phyloP scores from a whole-genome alignment of 2,888 invertebrate species.

The Laothoe populi region DNA sequence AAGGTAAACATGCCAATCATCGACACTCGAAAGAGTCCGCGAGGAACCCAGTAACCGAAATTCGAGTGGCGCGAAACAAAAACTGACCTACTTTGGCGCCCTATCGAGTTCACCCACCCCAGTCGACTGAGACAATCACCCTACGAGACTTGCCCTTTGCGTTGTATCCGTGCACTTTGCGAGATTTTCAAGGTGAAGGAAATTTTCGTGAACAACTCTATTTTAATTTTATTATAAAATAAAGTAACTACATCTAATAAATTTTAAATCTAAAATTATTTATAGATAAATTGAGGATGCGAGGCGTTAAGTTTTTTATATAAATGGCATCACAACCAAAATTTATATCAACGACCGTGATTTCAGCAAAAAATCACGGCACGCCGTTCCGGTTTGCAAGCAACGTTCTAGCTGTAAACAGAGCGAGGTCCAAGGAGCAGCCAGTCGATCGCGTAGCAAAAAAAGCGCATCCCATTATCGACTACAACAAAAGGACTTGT shows the following conservation, averaged over 20 bases:
- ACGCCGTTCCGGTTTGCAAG: conserved; percentile 11
- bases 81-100: conserved; percentile 84
- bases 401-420: conserved; percentile 9
- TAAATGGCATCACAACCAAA: not conserved
- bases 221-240: not conserved
- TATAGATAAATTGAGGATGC: not conserved
- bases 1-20: conserved; percentile 50
- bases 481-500: conserved; percentile 84
- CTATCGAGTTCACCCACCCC: conserved; percentile 82
- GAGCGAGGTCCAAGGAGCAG: conserved; percentile 53
- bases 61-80: conserved; percentile 83
- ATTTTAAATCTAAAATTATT: not conserved
- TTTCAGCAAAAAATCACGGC: not conserved
- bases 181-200: conserved; percentile 65
- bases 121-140: conserved; percentile 67
- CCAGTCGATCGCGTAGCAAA: conserved; percentile 75
- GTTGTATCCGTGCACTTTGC: conserved; percentile 63
- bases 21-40: conserved; percentile 49
- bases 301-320: not conserved
- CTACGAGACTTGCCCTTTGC: conserved; percentile 72
- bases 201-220: not conserved
- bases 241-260: not conserved
- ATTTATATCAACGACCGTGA: not conserved
- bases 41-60: conserved; percentile 81
- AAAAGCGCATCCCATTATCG: conserved; percentile 85